These are phyloP conservation scores for Callyntrura guangdongensis DNA, from an alignment of 2,888 invertebrate species.

Conservation along the genomic window DNA sequence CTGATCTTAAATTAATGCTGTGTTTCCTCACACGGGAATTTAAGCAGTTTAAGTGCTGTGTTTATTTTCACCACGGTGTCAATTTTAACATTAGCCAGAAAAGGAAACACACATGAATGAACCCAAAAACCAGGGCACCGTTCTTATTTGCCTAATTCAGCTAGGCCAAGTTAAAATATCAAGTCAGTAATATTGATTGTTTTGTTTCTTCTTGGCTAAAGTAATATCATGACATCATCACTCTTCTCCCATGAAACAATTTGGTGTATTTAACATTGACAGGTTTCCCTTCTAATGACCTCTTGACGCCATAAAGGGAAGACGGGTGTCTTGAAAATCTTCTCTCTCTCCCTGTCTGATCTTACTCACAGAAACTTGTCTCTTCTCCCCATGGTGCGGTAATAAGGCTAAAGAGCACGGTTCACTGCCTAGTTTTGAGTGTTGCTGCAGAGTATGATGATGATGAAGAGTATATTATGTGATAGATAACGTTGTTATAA, in stretches of 20 bases:
- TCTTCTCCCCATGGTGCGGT: conserved; percentile 42
- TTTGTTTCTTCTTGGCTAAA: not conserved
- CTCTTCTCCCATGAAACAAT: conserved; percentile 59
- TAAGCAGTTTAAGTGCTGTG: conserved; percentile 30
- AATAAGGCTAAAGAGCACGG: conserved; percentile 68
- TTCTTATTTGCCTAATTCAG: not conserved
- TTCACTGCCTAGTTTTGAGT: no score
- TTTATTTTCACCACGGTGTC: conserved; percentile 19
- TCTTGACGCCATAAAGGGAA: conserved; percentile 72
- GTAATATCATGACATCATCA: conserved; percentile 62
- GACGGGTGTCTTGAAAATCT: conserved; percentile 55
- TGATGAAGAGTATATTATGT: not conserved
- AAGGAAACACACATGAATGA: not conserved
- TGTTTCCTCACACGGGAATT: not conserved
- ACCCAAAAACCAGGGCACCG: not conserved
- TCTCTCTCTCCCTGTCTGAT: conserved; percentile 7
- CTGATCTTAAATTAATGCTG: conserved; percentile 7
- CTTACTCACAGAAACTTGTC: conserved; percentile 59
- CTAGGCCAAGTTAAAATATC: conserved; percentile 16
- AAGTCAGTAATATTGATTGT: conserved; percentile 7
- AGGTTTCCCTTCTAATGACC: conserved; percentile 73
- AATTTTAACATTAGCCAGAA: conserved; percentile 29
- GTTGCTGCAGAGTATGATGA: no score
- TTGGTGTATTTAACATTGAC: conserved; percentile 76
- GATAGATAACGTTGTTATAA: not conserved